A percentile compares a stretch with the other conserved stretches of the same genome.
phyloP scores from a whole-genome alignment of 2,797 vertebrate species.

The Sebastes nivosus region DNA sequence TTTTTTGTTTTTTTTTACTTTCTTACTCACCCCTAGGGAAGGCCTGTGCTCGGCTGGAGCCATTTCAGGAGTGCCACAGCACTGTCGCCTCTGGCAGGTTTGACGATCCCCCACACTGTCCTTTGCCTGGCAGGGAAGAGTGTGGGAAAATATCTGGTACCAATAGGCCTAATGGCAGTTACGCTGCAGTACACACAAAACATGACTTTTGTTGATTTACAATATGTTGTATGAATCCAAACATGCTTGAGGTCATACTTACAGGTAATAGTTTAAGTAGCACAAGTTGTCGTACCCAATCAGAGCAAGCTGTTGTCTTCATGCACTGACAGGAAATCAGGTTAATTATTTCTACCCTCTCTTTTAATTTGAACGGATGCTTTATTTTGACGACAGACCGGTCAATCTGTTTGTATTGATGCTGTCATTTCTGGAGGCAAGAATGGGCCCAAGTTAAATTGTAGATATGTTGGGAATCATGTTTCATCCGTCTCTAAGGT shows the following conservation, averaged over 20 bases:
- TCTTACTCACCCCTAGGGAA: conserved; percentile 58
- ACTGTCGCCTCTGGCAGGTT: conserved; percentile 62
- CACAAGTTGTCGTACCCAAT: conserved; percentile 15
- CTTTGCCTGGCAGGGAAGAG: conserved; percentile 35
- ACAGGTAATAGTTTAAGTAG: not conserved
- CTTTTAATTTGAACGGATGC: conserved; percentile 62
- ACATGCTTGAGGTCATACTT: not conserved
- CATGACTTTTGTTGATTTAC: not conserved
- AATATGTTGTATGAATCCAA: not conserved
- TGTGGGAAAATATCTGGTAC: conserved; percentile 74
- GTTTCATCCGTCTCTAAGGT: conserved; percentile 87
- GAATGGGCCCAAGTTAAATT: conserved; percentile 63
- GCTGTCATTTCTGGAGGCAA: conserved; percentile 79
- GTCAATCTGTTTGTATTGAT: conserved; percentile 74
- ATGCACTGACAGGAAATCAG: conserved; percentile 44
- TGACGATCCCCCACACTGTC: conserved; percentile 68
- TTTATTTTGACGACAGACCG: conserved; percentile 62
- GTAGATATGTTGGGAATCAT: conserved; percentile 82
- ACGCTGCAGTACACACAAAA: conserved; percentile 6
- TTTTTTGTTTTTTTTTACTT: conserved; percentile 63
- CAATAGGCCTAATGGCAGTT: conserved; percentile 9
- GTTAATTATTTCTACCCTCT: conserved; percentile 51
- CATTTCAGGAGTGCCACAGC: conserved; percentile 61
- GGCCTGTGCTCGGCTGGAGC: conserved; percentile 40
- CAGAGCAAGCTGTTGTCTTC: conserved; percentile 20